Base-by-base conservation (phyloP, 2,113 vertebrate genomes). In the Pluvialis apricaria region DNA sequence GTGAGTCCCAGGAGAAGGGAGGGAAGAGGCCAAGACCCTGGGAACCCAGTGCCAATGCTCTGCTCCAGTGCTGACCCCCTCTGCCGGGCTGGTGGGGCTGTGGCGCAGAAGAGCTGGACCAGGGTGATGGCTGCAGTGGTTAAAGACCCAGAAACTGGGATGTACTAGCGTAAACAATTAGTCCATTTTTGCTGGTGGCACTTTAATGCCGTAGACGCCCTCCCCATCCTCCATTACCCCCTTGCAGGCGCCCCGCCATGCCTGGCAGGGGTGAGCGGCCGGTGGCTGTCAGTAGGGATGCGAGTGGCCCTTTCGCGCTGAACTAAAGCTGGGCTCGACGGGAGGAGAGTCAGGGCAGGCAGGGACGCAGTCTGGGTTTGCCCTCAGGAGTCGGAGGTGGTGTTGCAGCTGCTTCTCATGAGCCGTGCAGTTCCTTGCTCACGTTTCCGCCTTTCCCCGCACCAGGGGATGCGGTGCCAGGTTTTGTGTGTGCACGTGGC, bases 401-500 rank as follows among this genome's bases (percentile, higher is more conserved):
- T 32, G 64, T 92, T 85, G 52, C 47, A 82, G 25, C 58, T 76
- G 54, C 32, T 83, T 80, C 62, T 60, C 60, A 45, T 54, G 71
- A 42, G 10, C 47, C 2, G 0, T 11, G 15, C 44, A 4, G 7
- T 28, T 45, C n/a, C n/a, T 40, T 45, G 25, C 10, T 32, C 31
- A 7, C 3, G 0, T 47, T 47, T 76, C 52, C 19, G 29, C 40
- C 42, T 66, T 47, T 68, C 11, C 38, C 9, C n/a, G 28, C 25
- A 3, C 1, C 3, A 19, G 42, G 49, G 17, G 51, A 42, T 0
- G 14, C 19, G 28, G 11, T 17, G 13, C 42, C 20, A 11, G 49
- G 11, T 38, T 61, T 47, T 6, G 2, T 16, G 64, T 14, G 29
- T 55, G 51, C 66, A 11, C 15, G 17, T 54, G 49, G 26, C 20